Evolutionary conservation across 2,113 vertebrate species (phyloP), one percentile per base, ranked within the genome.

Genomic region (Clarias batrachus): DNA sequence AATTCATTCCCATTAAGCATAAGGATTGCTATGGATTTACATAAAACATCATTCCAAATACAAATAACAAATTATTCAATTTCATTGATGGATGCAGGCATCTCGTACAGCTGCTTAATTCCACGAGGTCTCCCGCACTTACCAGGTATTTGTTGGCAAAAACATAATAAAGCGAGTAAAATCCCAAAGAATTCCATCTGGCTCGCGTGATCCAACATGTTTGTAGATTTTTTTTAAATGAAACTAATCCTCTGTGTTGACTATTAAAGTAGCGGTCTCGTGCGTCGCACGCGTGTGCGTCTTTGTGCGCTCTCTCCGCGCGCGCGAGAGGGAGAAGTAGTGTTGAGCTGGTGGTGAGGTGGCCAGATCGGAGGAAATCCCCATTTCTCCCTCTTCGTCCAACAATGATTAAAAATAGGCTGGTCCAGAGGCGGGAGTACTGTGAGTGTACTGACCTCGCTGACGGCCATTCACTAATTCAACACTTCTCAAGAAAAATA

Each of bases 181-280:
- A 93, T 88, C 62, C 41, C 80, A 84, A 88, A 11, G 86, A 90
- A 88, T 13, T 11, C 52, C 11, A 71, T 85, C 17, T 82, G 52
- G 74, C 80, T 91, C 92, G 92, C 93, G 90, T 57, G 87, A 59
- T 81, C 85, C 78, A 71, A 21, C 5, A 52, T 89, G 90, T 85
- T 88, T 84, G 60, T 85, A 80, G 57, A 33, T 33, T 33, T 4
- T 3, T 63, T 63, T 27, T 59, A 17, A 66, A 2, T 76, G 3
- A 66, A 65, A 9, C 25, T 30, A 16, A 10, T 57, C 17, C 11
- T 56, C 19, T 30, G 66, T 33, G 16, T 37, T 21, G n/a, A 25
- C 21, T 30, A 5, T 2, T 4, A 25, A 14, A 41, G 30, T 12
- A 13, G 57, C 19, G 33, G 33, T 41, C 30, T 37, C 78, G 78